phyloP scores from a whole-genome alignment of 1,140 invertebrate species.

The Steinernema feltiae region DNA sequence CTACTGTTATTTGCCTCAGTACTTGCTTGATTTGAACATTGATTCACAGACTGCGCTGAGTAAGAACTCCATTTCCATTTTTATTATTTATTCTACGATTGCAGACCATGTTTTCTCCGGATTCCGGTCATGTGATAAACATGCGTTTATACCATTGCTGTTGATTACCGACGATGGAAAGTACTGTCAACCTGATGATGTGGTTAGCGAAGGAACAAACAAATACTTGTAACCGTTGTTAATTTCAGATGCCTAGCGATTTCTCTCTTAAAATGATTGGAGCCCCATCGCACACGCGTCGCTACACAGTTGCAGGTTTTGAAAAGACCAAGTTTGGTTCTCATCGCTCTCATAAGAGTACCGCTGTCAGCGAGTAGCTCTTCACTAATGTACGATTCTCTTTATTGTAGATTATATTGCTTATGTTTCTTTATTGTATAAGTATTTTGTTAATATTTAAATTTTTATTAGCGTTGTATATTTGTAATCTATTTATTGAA shows the following conservation, averaged over 20 bases:
- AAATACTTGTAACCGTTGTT: background rate
- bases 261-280: background rate
- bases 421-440: background rate
- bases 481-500: no score
- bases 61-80: background rate
- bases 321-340: background rate
- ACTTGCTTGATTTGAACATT: background rate
- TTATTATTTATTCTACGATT: background rate
- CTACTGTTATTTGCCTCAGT: background rate
- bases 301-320: background rate
- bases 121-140: background rate
- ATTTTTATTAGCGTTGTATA: no score
- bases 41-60: background rate
- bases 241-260: background rate
- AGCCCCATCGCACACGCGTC: background rate
- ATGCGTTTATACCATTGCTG: background rate
- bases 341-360: background rate
- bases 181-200: background rate
- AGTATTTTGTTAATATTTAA: no score
- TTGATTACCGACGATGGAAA: background rate
- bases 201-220: background rate
- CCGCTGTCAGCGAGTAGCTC: background rate
- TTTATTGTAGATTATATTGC: background rate
- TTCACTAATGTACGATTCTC: background rate
- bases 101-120: background rate